These are phyloP conservation scores for Dicentrarchus labrax DNA, from an alignment of 2,113 vertebrate species.

Conservation along the genomic window DNA sequence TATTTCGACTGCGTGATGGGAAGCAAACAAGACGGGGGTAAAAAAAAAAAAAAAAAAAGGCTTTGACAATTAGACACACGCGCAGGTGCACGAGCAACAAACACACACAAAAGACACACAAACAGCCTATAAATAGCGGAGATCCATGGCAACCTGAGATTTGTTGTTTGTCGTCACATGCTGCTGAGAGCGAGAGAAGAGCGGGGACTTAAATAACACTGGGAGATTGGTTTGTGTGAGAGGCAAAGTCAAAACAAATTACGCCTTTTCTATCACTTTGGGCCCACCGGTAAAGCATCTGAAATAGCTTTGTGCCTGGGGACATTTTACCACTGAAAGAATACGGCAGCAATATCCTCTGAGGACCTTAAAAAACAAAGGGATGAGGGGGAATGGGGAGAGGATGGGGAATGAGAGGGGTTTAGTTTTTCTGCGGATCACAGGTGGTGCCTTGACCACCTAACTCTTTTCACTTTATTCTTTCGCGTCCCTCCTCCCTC, in stretches of 20 bases:
- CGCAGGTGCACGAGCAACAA: conserved; percentile 15
- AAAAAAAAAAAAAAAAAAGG: not conserved
- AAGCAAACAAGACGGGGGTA: conserved; percentile 42
- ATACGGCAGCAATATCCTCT: conserved; percentile 76
- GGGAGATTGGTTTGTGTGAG: conserved; percentile 82
- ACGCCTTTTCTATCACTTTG: conserved; percentile 82
- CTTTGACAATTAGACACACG: conserved; percentile 50
- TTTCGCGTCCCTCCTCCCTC: conserved; percentile 16
- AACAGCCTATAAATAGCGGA: conserved; percentile 79
- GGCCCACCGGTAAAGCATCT: conserved; percentile 79
- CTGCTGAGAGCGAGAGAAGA: conserved; percentile 76
- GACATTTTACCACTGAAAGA: conserved; percentile 81
- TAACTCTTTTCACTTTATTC: conserved; percentile 75
- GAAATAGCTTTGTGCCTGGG: conserved; percentile 82
- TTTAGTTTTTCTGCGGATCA: conserved; percentile 73
- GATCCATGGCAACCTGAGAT: conserved; percentile 81
- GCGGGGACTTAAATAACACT: conserved; percentile 80
- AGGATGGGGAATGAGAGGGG: conserved; percentile 53
- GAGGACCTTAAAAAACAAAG: conserved; percentile 68
- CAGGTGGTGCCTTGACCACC: conserved; percentile 75
- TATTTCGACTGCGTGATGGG: conserved; percentile 45
- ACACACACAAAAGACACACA: conserved; percentile 48
- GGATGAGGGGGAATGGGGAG: conserved; percentile 58
- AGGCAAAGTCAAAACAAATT: conserved; percentile 85
- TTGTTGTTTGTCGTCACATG: conserved; percentile 79